Evolutionary conservation across 2,113 vertebrate species (phyloP).

Genomic region (Nibea coibor): DNA sequence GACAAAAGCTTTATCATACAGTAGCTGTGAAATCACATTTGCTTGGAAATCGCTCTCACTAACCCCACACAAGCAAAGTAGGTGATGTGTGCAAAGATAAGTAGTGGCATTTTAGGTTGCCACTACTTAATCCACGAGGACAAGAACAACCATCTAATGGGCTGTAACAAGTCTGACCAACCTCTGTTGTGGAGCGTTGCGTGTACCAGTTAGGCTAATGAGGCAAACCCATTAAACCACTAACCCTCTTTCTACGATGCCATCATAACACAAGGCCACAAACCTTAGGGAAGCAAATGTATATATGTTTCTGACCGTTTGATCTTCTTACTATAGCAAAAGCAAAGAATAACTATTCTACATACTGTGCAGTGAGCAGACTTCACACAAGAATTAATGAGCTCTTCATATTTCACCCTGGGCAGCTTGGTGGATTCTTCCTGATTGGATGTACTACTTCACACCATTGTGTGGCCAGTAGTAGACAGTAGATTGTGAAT

Average conservation of each 20-base stretch:
- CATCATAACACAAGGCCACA: background rate
- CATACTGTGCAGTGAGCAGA: background rate
- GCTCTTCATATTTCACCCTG: background rate
- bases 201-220: background rate
- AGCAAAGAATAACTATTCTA: background rate
- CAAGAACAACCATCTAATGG: background rate
- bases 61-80: background rate
- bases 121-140: background rate
- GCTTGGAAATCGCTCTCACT: constrained; percentile 3
- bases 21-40: constrained; percentile 11
- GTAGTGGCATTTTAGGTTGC: background rate
- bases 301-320: background rate
- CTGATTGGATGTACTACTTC: constrained; percentile 1
- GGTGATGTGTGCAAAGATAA: constrained; percentile 20
- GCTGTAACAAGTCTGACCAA: background rate
- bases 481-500: constrained; percentile 19
- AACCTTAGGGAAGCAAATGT: background rate
- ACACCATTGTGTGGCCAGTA: constrained; percentile 7
- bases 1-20: background rate
- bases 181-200: no score
- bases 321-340: background rate
- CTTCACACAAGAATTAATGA: constrained; percentile 2
- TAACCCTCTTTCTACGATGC: background rate
- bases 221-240: background rate
- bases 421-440: background rate